Base-by-base conservation (phyloP, 1,140 invertebrate species). In the Drosophila tristis region DNA sequence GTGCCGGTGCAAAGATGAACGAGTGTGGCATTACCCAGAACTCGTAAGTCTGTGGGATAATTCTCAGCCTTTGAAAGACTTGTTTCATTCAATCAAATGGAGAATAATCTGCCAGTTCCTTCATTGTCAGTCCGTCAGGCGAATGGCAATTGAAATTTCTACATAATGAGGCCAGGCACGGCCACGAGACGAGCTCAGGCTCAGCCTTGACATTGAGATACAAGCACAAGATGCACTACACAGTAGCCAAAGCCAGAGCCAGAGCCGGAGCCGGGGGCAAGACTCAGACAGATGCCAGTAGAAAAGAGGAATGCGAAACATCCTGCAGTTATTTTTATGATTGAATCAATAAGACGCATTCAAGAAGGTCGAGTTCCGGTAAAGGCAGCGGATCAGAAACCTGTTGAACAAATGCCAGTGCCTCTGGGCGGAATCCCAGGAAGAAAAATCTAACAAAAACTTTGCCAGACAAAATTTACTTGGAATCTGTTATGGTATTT, bases 281-380 rank as follows among this genome's bases (percentile, higher is more conserved):
- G 29, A 25, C 8, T 31, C n/a, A 55, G 48, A 54, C 50, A 11
- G n/a, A 39, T 13, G 11, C 11, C 11, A 39, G 8, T 31, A 55
- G 31, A 45, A 35, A 50, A 59, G 16, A 23, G 48, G 35, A 66
- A 11, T 53, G 39, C 39, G 53, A 58, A 75, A 71, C 74, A 78
- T 56, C 60, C 78, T 82, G 81, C 81, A 78, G 74, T 78, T 71
- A 74, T 86, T 87, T 71, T 77, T 85, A 62, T 68, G 64, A 87
- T 87, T 78, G 74, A 87, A 86, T 87, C 81, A 86, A 86, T 86
- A 87, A 56, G 63, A 50, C 60, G 77, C 73, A 73, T 42, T 61
- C 55, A 39, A 48, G 55, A 71, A 71, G 77, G 77, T 55, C 64
- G 73, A 78, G 73, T 80, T 71, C 53, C 64, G 60, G 35, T 50